Evolutionary conservation across 2,888 invertebrate genomes (phyloP).

Genomic region (Brachynemurus nebulosus): DNA sequence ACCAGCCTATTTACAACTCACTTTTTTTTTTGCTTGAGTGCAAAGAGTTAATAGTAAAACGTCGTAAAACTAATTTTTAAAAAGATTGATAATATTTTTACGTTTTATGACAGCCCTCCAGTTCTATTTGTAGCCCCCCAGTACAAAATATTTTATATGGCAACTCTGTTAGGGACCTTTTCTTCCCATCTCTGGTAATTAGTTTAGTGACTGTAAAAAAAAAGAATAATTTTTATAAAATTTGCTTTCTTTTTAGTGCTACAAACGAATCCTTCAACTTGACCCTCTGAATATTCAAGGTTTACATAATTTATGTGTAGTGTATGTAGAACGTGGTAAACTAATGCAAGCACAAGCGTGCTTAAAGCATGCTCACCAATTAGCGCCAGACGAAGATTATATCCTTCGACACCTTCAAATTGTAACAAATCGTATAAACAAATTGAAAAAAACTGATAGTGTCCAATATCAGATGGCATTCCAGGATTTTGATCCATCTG

Average conservation of each 20-base stretch:
- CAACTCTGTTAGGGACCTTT: too few species aligned
- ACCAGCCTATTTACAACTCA: too few species aligned
- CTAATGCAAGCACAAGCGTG: constrained; percentile 76
- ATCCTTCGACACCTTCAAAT: constrained; percentile 81
- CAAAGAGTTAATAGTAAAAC: too few species aligned
- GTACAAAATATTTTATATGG: too few species aligned
- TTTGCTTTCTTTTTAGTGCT: constrained; percentile 51
- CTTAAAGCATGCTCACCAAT: constrained; percentile 58
- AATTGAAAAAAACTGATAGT: constrained; percentile 26
- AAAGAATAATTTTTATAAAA: constrained; percentile 6
- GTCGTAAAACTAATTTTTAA: too few species aligned
- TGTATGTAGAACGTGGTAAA: constrained; percentile 83
- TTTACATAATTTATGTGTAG: constrained; percentile 90
- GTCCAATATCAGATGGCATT: constrained; percentile 27
- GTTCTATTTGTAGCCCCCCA: too few species aligned
- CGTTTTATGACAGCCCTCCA: too few species aligned
- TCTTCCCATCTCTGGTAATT: too few species aligned
- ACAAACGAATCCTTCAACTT: constrained; percentile 69
- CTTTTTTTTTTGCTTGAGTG: too few species aligned
- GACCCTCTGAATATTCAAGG: constrained; percentile 91
- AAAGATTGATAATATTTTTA: too few species aligned
- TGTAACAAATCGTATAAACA: constrained; percentile 53
- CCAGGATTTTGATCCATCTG: constrained; percentile 28
- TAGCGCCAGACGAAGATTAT: constrained; percentile 86
- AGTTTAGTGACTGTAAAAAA: too few species aligned